Percentiles rank a stretch among this genome's conserved stretches.
phyloP scores from a whole-genome alignment of 1,140 invertebrate genomes.

The Atta cephalotes region DNA sequence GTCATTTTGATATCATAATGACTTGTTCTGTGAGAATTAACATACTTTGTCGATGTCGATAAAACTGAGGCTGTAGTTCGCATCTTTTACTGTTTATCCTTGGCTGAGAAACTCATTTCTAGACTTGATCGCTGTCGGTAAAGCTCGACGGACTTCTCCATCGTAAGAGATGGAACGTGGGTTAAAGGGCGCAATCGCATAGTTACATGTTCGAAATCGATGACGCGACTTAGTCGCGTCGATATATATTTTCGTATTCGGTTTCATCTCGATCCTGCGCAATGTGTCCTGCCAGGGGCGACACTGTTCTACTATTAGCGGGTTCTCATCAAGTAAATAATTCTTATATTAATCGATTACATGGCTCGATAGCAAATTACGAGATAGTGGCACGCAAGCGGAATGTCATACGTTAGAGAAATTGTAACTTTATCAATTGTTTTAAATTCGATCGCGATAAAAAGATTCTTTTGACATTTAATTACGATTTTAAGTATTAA shows the following conservation, averaged over 20 bases:
- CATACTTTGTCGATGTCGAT: background rate
- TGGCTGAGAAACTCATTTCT: conserved; percentile 36
- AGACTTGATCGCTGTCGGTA: conserved; percentile 62
- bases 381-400: background rate
- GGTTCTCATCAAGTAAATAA: background rate
- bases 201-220: conserved; percentile 60
- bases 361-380: background rate
- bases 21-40: background rate
- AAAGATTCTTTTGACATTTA: background rate
- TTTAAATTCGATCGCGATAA: background rate
- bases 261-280: conserved; percentile 63
- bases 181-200: conserved; percentile 54
- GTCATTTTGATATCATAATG: too few species aligned
- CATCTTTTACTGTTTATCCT: conserved; percentile 9
- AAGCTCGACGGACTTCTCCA: background rate
- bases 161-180: conserved; percentile 14
- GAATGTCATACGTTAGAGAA: background rate
- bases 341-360: background rate
- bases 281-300: conserved; percentile 47
- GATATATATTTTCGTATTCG: conserved; percentile 51
- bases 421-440: background rate
- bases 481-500: background rate
- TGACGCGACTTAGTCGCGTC: conserved; percentile 49
- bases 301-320: background rate
- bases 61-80: conserved; percentile 16